These are phyloP conservation scores for Sesia apiformis DNA, from an alignment of 2,888 invertebrate genomes.

Conservation along the genomic window DNA sequence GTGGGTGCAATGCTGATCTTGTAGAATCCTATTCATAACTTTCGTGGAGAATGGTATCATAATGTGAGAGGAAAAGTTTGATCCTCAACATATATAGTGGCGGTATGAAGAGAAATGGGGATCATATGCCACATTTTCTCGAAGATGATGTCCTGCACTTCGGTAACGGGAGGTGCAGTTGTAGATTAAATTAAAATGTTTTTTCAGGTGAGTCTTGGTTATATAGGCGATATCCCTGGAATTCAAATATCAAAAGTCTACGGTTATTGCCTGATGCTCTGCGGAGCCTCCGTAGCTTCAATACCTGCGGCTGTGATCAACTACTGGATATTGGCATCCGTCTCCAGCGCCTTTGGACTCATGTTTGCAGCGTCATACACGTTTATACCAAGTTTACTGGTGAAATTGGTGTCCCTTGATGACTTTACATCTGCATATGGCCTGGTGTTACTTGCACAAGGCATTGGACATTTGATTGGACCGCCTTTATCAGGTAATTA, in stretches of 20 bases:
- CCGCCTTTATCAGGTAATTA: slow-evolving; percentile 91
- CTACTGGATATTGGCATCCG: slow-evolving; percentile 63
- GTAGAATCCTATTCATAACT: no score
- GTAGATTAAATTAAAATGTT: neutral
- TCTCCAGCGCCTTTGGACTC: slow-evolving; percentile 85
- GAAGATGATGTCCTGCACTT: no score
- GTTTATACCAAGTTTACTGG: slow-evolving; percentile 91
- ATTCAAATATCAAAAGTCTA: slow-evolving; percentile 89
- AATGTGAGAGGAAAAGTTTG: no score
- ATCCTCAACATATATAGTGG: no score
- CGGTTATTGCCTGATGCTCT: slow-evolving; percentile 82
- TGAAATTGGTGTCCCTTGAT: slow-evolving; percentile 90
- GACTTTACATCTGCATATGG: slow-evolving; percentile 96
- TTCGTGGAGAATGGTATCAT: no score
- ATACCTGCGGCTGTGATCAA: slow-evolving; percentile 70
- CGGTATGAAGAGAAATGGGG: no score
- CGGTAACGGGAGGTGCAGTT: no score
- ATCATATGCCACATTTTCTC: no score
- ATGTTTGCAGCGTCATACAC: slow-evolving; percentile 94
- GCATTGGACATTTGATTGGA: slow-evolving; percentile 92
- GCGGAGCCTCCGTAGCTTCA: slow-evolving; percentile 76
- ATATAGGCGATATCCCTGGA: slow-evolving; percentile 90
- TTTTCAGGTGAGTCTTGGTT: slow-evolving; percentile 84
- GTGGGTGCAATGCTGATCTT: no score
- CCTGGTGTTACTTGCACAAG: slow-evolving; percentile 89